Percentiles rank a stretch among this genome's conserved stretches.
Conservation (phyloP, 1,140 invertebrate species). For the Tetraneura akinire region DNA sequence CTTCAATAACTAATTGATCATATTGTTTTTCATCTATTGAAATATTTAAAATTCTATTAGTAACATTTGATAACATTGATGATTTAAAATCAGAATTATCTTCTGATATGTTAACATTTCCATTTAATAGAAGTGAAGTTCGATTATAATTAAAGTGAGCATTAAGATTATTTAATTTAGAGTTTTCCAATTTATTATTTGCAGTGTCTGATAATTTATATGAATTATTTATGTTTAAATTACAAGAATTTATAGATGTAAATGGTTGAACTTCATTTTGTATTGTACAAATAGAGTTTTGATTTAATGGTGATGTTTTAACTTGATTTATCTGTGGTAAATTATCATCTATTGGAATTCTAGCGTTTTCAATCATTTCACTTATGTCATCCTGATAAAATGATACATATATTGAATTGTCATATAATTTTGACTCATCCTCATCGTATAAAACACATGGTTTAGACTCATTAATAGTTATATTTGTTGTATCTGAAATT, state of each 20-base stretch:
- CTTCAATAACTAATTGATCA: not conserved
- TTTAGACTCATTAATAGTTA: not conserved
- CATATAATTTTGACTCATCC: not conserved
- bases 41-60: not conserved
- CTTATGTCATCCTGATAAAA: not conserved
- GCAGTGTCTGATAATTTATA: not conserved
- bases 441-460: not conserved
- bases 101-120: not conserved
- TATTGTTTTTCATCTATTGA: not conserved
- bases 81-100: not conserved
- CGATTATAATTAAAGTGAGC: not conserved
- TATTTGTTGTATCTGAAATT: not conserved
- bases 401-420: not conserved
- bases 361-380: not conserved
- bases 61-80: not conserved
- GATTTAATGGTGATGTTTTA: not conserved
- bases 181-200: not conserved
- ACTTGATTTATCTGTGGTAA: not conserved
- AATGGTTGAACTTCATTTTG: not conserved
- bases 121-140: not conserved
- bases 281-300: not conserved
- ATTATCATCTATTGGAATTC: not conserved
- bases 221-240: not conserved
- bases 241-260: not conserved
- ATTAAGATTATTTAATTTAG: not conserved